Evolutionary conservation across 2,888 invertebrate species (phyloP).

Genomic region (Mallateleia sp.): DNA sequence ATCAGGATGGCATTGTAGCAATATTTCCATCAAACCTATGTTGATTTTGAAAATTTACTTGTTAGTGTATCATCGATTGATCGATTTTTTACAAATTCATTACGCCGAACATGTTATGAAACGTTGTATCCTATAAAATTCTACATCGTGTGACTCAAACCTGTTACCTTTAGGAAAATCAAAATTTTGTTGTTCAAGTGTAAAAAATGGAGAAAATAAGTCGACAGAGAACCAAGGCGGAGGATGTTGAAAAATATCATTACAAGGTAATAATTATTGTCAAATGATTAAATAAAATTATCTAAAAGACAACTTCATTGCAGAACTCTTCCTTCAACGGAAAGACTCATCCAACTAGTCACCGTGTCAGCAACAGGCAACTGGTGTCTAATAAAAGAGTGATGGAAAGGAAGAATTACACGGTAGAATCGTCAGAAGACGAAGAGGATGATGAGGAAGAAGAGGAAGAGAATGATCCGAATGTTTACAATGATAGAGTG

Average conservation of each 20-base stretch:
- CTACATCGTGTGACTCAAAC: too few species aligned
- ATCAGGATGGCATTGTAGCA: conserved; percentile 19
- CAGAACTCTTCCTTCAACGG: neutral
- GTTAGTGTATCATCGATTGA: too few species aligned
- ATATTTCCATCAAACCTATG: too few species aligned
- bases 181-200: neutral
- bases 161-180: too few species aligned
- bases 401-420: conserved; percentile 30
- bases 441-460: conserved; percentile 71
- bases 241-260: conserved; percentile 9
- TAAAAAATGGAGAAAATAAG: neutral
- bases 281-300: neutral
- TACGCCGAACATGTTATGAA: too few species aligned
- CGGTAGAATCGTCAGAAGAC: conserved; percentile 42
- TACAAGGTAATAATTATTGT: conserved; percentile 18
- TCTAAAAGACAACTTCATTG: neutral
- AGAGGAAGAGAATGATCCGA: conserved; percentile 74
- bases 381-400: conserved; percentile 13
- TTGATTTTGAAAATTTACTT: too few species aligned
- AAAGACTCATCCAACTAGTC: neutral
- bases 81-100: too few species aligned
- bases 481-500: conserved; percentile 44
- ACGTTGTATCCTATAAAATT: too few species aligned
- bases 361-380: conserved; percentile 27
- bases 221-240: neutral